These are phyloP conservation scores for Tretioscincus oriximinensis DNA, from an alignment of 2,113 vertebrate species.

Conservation along the genomic window DNA sequence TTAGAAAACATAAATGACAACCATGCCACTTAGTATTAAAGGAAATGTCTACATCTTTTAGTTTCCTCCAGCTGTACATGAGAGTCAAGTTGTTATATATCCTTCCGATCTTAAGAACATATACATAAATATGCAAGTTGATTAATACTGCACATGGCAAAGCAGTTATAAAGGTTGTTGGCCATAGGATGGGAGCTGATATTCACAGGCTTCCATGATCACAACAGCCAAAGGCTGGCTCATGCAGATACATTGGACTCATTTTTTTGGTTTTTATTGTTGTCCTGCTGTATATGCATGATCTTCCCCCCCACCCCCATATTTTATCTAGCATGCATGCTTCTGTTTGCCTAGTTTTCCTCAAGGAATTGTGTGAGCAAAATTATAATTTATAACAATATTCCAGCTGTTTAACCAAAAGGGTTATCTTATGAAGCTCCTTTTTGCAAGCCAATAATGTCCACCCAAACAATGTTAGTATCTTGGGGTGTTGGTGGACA, in stretches of 20 bases:
- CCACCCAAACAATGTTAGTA: too few relatives aligned
- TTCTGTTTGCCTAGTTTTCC: neutral
- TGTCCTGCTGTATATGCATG: neutral
- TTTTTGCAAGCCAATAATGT: too few relatives aligned
- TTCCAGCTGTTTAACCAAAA: too few relatives aligned
- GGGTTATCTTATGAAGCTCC: too few relatives aligned
- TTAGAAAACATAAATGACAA: conserved; percentile 5
- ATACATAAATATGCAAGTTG: neutral
- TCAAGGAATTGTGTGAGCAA: neutral
- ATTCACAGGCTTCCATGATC: neutral
- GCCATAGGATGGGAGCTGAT: neutral
- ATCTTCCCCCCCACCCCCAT: neutral
- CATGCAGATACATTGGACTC: neutral
- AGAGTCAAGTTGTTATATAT: neutral
- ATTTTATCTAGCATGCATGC: neutral
- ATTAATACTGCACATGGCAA: neutral
- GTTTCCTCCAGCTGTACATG: neutral
- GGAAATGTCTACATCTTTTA: neutral
- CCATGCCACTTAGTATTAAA: neutral
- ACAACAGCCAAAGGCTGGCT: neutral
- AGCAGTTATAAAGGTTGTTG: neutral
- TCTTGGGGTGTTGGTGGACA: too few relatives aligned
- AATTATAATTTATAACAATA: neutral
- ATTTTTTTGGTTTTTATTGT: neutral
- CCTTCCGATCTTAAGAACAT: neutral